Conservation (phyloP, 2,113 vertebrate genomes). For the Strigops habroptila region DNA sequence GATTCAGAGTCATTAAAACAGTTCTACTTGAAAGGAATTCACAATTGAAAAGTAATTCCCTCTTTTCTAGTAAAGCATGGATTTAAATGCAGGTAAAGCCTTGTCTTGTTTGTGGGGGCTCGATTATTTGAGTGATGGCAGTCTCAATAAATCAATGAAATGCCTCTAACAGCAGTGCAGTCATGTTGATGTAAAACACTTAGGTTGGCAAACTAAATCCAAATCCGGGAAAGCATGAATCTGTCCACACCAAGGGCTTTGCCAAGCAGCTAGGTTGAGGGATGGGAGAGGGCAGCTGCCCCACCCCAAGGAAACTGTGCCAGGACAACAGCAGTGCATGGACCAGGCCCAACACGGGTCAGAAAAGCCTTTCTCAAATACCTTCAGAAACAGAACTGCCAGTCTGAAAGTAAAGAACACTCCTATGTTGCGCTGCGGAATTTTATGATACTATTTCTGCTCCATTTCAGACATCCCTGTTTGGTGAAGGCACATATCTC, state of each 20-base stretch:
- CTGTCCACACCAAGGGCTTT: slow-evolving; percentile 1
- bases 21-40: neutral
- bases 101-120: neutral
- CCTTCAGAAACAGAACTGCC: neutral
- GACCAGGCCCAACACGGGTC: neutral
- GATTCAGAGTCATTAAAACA: neutral
- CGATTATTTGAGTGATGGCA: neutral
- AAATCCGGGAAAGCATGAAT: slow-evolving; percentile 50
- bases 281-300: slow-evolving; percentile 28
- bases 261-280: slow-evolving; percentile 29
- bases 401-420: neutral
- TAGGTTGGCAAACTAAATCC: neutral
- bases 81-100: neutral
- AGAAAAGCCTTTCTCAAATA: neutral
- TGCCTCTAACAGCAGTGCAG: neutral
- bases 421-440: neutral
- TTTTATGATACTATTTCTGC: neutral
- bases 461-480: slow-evolving; percentile 87
- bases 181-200: slow-evolving; percentile 36
- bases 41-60: neutral
- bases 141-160: neutral
- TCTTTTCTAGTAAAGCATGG: neutral
- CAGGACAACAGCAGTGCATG: slow-evolving; percentile 17
- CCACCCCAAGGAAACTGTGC: neutral
- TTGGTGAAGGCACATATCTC: slow-evolving; percentile 97